Percentiles rank a stretch among this genome's conserved stretches.
phyloP scores from a whole-genome alignment of 2,113 vertebrate species.

The Podocnemis expansa region DNA sequence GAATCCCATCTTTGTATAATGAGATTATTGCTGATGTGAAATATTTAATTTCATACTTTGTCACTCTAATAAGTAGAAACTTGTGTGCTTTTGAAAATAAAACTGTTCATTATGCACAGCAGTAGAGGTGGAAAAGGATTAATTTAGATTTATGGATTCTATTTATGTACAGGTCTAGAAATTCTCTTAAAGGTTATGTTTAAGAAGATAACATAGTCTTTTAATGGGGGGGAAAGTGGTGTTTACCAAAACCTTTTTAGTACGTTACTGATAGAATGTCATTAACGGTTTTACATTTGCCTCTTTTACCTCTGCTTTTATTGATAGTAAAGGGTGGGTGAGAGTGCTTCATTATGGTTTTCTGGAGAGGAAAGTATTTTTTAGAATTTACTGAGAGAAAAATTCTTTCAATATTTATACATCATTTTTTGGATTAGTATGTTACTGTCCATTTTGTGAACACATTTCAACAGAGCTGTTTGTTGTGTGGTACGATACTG shows the following conservation, averaged over 20 bases:
- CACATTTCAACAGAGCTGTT: background rate
- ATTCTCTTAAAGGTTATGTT: constrained; percentile 48
- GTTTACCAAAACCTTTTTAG: background rate
- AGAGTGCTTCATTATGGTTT: background rate
- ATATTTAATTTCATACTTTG: constrained; percentile 55
- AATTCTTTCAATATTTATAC: background rate
- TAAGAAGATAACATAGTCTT: constrained; percentile 36
- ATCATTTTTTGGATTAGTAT: background rate
- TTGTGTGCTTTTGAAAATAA: constrained; percentile 37
- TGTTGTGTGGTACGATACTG: background rate
- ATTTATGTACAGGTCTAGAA: constrained; percentile 21
- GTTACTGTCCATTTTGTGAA: background rate
- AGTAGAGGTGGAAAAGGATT: constrained; percentile 36
- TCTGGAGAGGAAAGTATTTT: background rate
- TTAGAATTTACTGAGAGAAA: background rate
- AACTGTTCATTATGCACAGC: constrained; percentile 45
- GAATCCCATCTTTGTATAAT: constrained; percentile 44
- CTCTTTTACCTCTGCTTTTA: accelerated
- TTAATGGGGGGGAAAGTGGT: constrained; percentile 18
- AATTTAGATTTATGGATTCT: background rate
- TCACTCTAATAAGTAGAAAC: constrained; percentile 30
- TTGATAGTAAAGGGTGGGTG: background rate
- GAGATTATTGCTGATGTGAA: constrained; percentile 43
- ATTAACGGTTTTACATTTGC: background rate
- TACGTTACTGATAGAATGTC: background rate